phyloP scores from a whole-genome alignment of 2,888 invertebrate species.

The Aporophyla nigra region DNA sequence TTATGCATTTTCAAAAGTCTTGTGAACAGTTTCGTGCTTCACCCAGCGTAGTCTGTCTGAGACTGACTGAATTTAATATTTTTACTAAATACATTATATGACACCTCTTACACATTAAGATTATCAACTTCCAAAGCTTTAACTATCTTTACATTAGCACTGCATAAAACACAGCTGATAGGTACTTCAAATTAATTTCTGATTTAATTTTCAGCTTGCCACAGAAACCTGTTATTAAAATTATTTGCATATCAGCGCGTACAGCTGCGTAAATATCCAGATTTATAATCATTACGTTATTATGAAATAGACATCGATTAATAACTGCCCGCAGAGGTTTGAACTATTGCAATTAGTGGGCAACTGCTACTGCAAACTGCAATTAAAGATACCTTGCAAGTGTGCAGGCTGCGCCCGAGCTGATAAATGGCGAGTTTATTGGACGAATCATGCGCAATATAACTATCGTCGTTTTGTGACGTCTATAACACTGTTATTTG shows the following conservation, averaged over 20 bases:
- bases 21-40: background rate
- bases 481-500: no score
- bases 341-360: conserved; percentile 58
- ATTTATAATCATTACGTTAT: conserved; percentile 46
- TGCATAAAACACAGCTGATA: background rate
- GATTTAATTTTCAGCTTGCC: conserved; percentile 36
- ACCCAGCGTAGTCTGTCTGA: no score
- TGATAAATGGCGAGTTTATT: conserved; percentile 28
- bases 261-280: conserved; percentile 53
- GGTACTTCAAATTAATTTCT: conserved; percentile 31
- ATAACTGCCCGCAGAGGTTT: conserved; percentile 36
- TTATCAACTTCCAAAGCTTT: conserved; percentile 15
- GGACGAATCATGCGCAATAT: conserved; percentile 20
- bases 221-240: conserved; percentile 45
- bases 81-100: background rate
- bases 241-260: conserved; percentile 35
- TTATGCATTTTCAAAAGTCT: background rate
- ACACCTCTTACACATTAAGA: background rate
- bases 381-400: conserved; percentile 54
- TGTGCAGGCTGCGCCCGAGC: conserved; percentile 48
- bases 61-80: no score
- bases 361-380: conserved; percentile 64
- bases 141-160: conserved; percentile 4
- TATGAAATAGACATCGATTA: conserved; percentile 47
- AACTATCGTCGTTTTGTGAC: background rate